Evolutionary conservation across 2,888 invertebrate species (phyloP), one percentile per base, ranked within the genome.

Genomic region (Junonia oenone): DNA sequence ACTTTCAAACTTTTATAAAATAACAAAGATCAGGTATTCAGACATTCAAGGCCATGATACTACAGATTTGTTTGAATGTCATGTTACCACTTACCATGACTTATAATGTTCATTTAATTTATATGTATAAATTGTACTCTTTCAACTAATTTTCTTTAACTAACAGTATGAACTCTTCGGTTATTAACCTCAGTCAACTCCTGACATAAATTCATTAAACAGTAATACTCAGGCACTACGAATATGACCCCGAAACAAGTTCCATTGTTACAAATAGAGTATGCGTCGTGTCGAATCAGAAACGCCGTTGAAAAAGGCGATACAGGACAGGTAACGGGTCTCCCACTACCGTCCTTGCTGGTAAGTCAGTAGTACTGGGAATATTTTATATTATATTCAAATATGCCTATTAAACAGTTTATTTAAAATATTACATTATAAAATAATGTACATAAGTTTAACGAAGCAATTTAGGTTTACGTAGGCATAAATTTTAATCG

Each of bases 211-310:
- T 88, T 69, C 86, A 85, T 84, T 67, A 71, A 76, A 67, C 64
- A 69, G 70, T 70, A 77, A 66, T 63, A 71, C 73, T 77, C 71
- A 75, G 70, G 68, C 68, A 63, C 71, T 76, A 78, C 77, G 78
- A 78, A 79, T 79, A 78, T 83, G 81, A 79, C 83, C 82, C 73
- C 78, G 75, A 77, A 78, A 75, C 80, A 78, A 68, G 76, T 78
- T 76, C 83, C 75, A 84, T 85, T 88, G 87, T 85, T 61, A 63
- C 74, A 73, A 74, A 79, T 78, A 73, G 76, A 76, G 77, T 82
- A 83, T 61, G 71, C 64, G 64, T 65, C 85, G 88, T 87, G 83
- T 81, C 89, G 83, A 89, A 89, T 89, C 80, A 74, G 81, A 80
- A 81, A 79, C 79, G 71, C 72, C 68, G 68, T 81, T 83, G 73